Conservation (phyloP, 2,797 vertebrate genomes). For the Syngnathus acus region DNA sequence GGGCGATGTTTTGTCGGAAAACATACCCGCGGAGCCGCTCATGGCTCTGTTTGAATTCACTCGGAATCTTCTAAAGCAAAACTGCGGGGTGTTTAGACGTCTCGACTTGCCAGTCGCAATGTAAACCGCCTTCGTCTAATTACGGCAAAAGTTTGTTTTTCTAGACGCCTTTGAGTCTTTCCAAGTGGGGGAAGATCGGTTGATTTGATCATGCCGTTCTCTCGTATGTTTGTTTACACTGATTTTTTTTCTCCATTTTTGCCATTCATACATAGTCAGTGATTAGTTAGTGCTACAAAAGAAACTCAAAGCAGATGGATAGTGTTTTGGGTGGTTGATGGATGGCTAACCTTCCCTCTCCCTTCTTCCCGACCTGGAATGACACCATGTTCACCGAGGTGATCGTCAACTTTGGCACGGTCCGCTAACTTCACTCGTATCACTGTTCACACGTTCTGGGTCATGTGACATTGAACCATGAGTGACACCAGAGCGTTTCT, state of each 20-base stretch:
- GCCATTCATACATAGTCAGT: neutral
- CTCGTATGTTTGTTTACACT: neutral
- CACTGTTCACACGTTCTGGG: conserved; percentile 54
- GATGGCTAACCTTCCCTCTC: neutral
- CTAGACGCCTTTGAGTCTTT: neutral
- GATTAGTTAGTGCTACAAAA: neutral
- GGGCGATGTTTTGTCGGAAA: conserved; percentile 36
- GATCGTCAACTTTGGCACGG: conserved; percentile 16
- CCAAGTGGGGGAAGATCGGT: neutral
- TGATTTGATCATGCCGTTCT: neutral
- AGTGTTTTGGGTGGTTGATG: neutral
- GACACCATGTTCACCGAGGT: conserved; percentile 3
- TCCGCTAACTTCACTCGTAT: conserved; percentile 39
- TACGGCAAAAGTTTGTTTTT: conserved; percentile 3
- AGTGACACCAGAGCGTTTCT: conserved; percentile 33
- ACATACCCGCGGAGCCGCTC: conserved; percentile 36
- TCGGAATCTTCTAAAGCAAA: conserved; percentile 44
- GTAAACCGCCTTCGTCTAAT: neutral
- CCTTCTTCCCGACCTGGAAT: neutral
- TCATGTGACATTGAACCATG: conserved; percentile 43
- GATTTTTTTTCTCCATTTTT: neutral
- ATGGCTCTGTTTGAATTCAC: conserved; percentile 39
- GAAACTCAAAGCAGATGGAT: neutral
- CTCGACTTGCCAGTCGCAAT: neutral
- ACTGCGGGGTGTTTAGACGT: conserved; percentile 10